Base-by-base conservation (phyloP, 2,888 invertebrate genomes). In the Ophraella communa region DNA sequence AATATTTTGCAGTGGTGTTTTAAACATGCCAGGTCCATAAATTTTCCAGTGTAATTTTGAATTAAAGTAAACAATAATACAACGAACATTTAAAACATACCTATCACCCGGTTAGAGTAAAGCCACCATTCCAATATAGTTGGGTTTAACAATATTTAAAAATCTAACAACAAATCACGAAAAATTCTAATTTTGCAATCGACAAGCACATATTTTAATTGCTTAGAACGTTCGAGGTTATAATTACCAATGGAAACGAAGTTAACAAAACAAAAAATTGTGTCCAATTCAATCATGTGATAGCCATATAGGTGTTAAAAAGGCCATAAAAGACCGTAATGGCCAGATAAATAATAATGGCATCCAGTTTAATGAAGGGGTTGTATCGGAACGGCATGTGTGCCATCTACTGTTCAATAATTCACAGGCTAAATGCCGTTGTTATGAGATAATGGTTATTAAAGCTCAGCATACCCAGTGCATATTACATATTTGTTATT, bases 391-490 rank as follows among this genome's bases (percentile, higher is more conserved):
- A 70, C 73, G 74, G 76, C 76, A 76, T 77, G 75, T 76, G 76
- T 76, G 76, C 76, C 75, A 77, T 77, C 77, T 74, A 77, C 73
- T 76, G 76, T 76, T 77, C 77, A 77, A 79, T 79, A 79, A 79
- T 79, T 79, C 77, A 79, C 75, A 57, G 72, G 73, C 75, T 76
- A 79, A 79, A 79, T 77, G 76, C 75, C 75, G 72, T 76, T 73
- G 78, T 80, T 80, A 79, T 77, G 78, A 79, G 80, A 80, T 80
- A 79, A 80, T 80, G 77, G 80, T 77, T 74, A 78, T 80, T 79
- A 79, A 77, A 79, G 74, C 76, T 70, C 72, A 74, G 70, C 73
- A 71, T 72, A 76, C 74, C 75, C 75, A 74, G 74, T 74, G 76
- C 78, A 76, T 77, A 76, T 77, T 77, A 76, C 76, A 73, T 76